Evolutionary conservation across 2,888 invertebrate genomes (phyloP).

Genomic region (Malacosoma neustria): DNA sequence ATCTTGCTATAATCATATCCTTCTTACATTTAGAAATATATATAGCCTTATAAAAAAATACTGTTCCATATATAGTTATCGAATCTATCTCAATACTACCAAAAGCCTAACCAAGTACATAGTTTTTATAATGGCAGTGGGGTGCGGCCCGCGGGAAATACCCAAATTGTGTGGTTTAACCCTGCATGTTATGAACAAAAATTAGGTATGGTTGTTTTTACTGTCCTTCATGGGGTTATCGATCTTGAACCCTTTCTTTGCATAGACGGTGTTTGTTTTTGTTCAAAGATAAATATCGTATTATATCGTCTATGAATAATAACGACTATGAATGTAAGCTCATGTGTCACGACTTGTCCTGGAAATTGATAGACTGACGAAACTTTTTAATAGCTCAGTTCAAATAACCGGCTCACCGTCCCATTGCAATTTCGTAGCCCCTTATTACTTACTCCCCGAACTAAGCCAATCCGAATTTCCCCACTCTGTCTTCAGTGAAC

Average conservation of each 20-base stretch:
- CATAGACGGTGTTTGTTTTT: too few species aligned
- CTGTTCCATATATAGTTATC: too few species aligned
- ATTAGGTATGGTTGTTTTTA: background rate
- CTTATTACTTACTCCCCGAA: background rate
- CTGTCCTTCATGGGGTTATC: background rate
- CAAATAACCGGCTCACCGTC: background rate
- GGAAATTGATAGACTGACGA: background rate
- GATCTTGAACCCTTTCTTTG: background rate
- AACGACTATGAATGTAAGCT: too few species aligned
- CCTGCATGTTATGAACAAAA: background rate
- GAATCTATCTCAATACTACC: too few species aligned
- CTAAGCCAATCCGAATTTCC: background rate
- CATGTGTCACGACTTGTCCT: background rate
- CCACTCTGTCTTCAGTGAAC: constrained; percentile 7
- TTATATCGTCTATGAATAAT: too few species aligned
- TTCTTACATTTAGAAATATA: too few species aligned
- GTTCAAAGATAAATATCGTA: too few species aligned
- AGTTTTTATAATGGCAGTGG: constrained; percentile 1
- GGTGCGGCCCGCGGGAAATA: constrained; percentile 15
- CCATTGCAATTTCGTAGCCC: background rate
- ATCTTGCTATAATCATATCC: too few species aligned
- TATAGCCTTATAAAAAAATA: too few species aligned
- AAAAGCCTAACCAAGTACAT: constrained; percentile 2
- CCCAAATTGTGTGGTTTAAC: constrained; percentile 2
- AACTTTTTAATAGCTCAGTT: background rate